Evolutionary conservation across 2,113 vertebrate genomes (phyloP), one percentile per base, ranked within the genome.

Genomic region (Mesitornis unicolor): DNA sequence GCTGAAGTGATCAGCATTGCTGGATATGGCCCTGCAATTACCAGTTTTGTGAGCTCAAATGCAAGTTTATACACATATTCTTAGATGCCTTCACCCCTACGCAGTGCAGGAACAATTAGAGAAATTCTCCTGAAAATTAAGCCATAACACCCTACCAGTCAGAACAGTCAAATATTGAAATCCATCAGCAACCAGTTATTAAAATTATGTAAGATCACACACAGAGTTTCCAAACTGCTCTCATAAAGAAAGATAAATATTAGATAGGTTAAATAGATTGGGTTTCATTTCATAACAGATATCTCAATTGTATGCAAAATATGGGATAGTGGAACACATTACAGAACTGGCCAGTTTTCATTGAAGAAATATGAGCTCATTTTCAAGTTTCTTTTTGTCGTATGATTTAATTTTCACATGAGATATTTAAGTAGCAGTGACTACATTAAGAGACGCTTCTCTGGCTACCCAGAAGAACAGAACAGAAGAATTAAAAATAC

Each of bases 161-260:
- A 93, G 88, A 93, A 92, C 56, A 94, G 76, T 78, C 93, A 82
- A 92, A 94, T 89, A 86, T 3, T 76, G 80, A 97, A 96, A 96
- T 96, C 96, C 80, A 76, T 93, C 96, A 96, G 86, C 96, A 97
- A 89, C 88, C 86, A 84, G 73, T 93, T 94, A 96, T 96, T 97
- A 96, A 96, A 90, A 89, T 92, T 81, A 94, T 89, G 95, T 92
- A 93, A 96, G 92, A 96, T 95, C 94, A 87, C 95, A 96, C 90
- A 94, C 83, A 94, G 45, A 53, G 83, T 95, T 97, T 96, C 92
- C 94, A 96, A 96, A 91, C 83, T 92, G 42, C 65, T 93, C 80
- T 94, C 90, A 94, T 84, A 89, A 92, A 95, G 73, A 86, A 90
- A 96, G 79, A 87, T 50, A 97, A 92, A 93, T 92, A 96, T 83